A percentile compares a stretch with the other conserved stretches of the same genome.
phyloP scores from a whole-genome alignment of 2,888 invertebrate species.

The Yponomeuta plumbellus region DNA sequence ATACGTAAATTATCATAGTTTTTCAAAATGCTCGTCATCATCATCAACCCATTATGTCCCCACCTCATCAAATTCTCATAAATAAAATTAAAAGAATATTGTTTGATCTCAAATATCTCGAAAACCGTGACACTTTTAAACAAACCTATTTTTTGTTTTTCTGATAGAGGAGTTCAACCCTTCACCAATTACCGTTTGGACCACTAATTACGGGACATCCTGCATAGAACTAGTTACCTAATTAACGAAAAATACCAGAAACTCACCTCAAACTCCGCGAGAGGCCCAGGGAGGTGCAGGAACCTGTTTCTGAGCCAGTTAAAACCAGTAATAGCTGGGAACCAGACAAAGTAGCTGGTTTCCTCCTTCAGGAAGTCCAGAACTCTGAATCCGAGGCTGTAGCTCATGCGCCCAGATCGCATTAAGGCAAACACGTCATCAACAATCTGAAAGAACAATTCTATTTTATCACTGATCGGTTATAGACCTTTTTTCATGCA shows the following conservation, averaged over 20 bases:
- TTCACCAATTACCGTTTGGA: no score
- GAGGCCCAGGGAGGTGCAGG: constrained; percentile 47
- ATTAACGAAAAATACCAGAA: neutral
- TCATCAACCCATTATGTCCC: no score
- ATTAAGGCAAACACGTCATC: constrained; percentile 65
- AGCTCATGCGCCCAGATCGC: constrained; percentile 50
- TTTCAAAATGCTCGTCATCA: no score
- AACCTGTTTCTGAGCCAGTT: constrained; percentile 61
- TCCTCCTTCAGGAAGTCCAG: constrained; percentile 60
- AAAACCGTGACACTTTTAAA: no score
- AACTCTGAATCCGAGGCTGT: constrained; percentile 51
- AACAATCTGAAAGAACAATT: constrained; percentile 48
- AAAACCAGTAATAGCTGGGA: constrained; percentile 61
- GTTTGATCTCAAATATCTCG: no score
- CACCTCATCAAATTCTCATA: no score
- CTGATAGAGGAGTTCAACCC: no score
- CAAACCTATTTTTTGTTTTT: no score
- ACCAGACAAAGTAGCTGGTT: constrained; percentile 61
- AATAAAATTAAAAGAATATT: no score
- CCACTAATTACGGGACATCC: no score
- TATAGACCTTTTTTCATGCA: neutral
- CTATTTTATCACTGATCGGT: neutral
- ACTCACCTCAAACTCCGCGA: constrained; percentile 54
- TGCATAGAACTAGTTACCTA: no score
- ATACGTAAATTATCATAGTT: no score